phyloP scores from a whole-genome alignment of 2,797 vertebrate genomes.

The Xenentodon cancila region DNA sequence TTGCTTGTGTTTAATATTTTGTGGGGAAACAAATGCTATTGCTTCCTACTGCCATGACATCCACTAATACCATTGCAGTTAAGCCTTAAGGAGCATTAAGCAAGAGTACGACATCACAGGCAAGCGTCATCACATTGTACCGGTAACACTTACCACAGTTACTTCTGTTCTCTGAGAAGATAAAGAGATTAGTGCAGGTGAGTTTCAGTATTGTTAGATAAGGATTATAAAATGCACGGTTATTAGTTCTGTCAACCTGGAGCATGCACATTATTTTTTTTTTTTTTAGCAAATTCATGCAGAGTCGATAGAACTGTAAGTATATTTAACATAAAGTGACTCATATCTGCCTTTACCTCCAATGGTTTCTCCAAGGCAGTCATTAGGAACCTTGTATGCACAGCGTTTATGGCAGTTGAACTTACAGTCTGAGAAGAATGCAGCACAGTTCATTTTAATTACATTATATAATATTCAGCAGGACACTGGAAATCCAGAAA shows the following conservation, averaged over 20 bases:
- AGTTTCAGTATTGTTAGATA: slow-evolving; percentile 43
- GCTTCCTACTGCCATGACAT: neutral
- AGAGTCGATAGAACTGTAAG: slow-evolving; percentile 25
- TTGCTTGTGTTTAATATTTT: slow-evolving; percentile 8
- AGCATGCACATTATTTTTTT: slow-evolving; percentile 17
- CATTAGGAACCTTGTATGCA: slow-evolving; percentile 89
- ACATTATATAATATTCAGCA: neutral
- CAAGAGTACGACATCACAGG: neutral
- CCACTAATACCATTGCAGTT: neutral
- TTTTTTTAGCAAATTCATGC: slow-evolving; percentile 19
- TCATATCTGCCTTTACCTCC: slow-evolving; percentile 78
- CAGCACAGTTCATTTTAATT: slow-evolving; percentile 3
- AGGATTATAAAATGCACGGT: slow-evolving; percentile 14
- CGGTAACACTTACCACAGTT: slow-evolving; percentile 71
- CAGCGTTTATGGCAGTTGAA: slow-evolving; percentile 96
- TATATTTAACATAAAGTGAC: neutral
- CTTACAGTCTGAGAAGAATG: slow-evolving; percentile 86
- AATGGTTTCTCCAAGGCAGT: slow-evolving; percentile 90
- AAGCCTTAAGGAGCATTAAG: neutral
- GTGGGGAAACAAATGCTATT: slow-evolving; percentile 4
- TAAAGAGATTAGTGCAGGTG: slow-evolving; percentile 55
- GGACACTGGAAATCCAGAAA: neutral
- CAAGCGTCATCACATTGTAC: slow-evolving; percentile 29
- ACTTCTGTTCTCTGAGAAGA: slow-evolving; percentile 77
- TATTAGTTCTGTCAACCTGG: slow-evolving; percentile 22